These are phyloP conservation scores for Macrostomum lignano DNA, from an alignment of 1,140 invertebrate genomes.

Conservation along the genomic window DNA sequence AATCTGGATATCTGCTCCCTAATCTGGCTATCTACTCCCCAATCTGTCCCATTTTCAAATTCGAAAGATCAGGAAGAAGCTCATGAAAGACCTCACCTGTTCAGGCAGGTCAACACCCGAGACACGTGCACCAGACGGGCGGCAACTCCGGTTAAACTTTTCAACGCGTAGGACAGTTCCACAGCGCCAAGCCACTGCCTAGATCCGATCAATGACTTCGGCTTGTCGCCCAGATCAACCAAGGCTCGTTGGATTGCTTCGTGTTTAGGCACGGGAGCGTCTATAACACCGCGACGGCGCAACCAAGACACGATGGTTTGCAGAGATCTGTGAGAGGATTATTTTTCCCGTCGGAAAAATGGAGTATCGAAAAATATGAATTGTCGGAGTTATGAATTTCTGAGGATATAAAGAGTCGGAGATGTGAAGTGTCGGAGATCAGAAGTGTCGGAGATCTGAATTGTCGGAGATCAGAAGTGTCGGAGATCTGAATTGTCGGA, in stretches of 20 bases:
- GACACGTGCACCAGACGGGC: slow-evolving; percentile 50
- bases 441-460: too few species aligned
- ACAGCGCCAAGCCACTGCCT: slow-evolving; percentile 89
- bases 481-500: too few species aligned
- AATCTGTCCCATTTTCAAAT: slow-evolving; percentile 56
- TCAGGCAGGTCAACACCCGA: too few species aligned
- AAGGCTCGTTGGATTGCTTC: slow-evolving; percentile 56
- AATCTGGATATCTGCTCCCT: too few species aligned
- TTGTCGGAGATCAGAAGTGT: too few species aligned
- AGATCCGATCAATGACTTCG: slow-evolving; percentile 51
- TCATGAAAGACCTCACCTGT: too few species aligned
- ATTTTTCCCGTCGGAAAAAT: too few species aligned
- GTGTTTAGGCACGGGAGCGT: slow-evolving; percentile 46
- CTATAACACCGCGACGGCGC: slow-evolving; percentile 56
- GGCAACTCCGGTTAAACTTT: slow-evolving; percentile 35
- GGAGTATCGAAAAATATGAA: too few species aligned
- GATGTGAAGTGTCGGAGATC: too few species aligned
- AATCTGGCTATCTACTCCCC: too few species aligned
- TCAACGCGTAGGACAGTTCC: slow-evolving; percentile 72
- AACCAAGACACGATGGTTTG: slow-evolving; percentile 94
- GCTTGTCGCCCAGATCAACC: slow-evolving; percentile 76
- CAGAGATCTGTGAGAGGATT: slow-evolving; percentile 71
- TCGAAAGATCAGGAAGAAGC: slow-evolving; percentile 60
- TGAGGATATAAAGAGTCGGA: too few species aligned
- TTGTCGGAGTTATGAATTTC: too few species aligned